Evolutionary conservation across 2,888 invertebrate genomes (phyloP).

Genomic region (Drosophila siamana): DNA sequence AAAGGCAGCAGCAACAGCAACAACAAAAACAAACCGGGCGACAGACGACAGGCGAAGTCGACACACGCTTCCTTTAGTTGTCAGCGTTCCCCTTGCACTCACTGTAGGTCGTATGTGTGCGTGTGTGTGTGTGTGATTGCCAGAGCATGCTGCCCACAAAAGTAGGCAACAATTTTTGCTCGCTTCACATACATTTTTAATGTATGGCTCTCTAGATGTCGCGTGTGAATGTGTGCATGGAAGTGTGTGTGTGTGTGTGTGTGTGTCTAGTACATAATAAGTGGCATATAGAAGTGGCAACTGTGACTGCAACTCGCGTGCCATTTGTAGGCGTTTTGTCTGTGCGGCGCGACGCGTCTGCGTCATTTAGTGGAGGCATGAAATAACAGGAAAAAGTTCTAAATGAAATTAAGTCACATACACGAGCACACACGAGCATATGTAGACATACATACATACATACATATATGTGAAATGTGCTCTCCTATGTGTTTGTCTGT

Average conservation of each 20-base stretch:
- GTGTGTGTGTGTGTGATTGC: constrained; percentile 2
- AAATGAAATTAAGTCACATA: constrained; percentile 48
- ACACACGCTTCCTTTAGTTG: constrained; percentile 53
- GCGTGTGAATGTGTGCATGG: constrained; percentile 10
- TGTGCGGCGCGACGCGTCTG: constrained; percentile 22
- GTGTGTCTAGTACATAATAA: constrained; percentile 50
- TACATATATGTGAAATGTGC: background rate
- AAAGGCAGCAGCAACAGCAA: constrained; percentile 49
- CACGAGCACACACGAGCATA: background rate
- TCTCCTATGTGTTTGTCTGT: background rate
- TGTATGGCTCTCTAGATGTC: constrained; percentile 40
- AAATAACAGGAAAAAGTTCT: constrained; percentile 25
- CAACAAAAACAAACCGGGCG: constrained; percentile 5
- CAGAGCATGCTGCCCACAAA: constrained; percentile 34
- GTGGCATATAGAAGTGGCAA: constrained; percentile 55
- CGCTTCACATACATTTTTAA: constrained; percentile 54
- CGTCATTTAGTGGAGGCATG: constrained; percentile 26
- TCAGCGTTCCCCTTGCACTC: constrained; percentile 40
- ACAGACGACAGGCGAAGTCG: constrained; percentile 42
- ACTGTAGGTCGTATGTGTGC: constrained; percentile 4
- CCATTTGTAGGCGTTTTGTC: constrained; percentile 51
- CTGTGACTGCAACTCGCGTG: constrained; percentile 55
- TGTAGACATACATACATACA: no score
- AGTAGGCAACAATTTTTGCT: constrained; percentile 54
- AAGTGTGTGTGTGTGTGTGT: constrained; percentile 4